phyloP scores from a whole-genome alignment of 2,888 invertebrate genomes.

The Diploptera punctata region DNA sequence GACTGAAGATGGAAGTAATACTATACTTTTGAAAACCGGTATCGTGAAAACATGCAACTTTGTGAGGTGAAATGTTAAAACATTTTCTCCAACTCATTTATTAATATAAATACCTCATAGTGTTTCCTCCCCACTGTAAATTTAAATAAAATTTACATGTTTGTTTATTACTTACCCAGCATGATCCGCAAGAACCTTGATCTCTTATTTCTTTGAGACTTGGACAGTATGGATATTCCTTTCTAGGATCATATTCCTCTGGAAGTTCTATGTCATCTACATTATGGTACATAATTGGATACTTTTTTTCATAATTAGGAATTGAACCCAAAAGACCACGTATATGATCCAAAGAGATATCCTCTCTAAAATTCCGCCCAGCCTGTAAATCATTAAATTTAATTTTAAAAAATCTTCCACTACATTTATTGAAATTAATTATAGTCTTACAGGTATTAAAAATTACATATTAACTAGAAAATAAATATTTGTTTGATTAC shows the following conservation, averaged over 20 bases:
- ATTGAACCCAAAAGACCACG: constrained; percentile 74
- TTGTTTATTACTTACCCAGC: constrained; percentile 68
- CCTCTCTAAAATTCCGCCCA: constrained; percentile 73
- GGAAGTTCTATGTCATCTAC: constrained; percentile 60
- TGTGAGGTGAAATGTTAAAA: too few relatives aligned
- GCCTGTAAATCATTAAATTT: constrained; percentile 59
- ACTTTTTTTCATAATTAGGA: constrained; percentile 61
- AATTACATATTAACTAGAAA: neutral
- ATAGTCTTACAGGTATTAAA: too few relatives aligned
- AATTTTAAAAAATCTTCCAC: constrained; percentile 11
- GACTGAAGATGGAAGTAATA: too few relatives aligned
- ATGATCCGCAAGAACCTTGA: constrained; percentile 91
- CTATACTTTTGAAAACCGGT: too few relatives aligned
- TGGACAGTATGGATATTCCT: constrained; percentile 85
- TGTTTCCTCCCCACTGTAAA: too few relatives aligned
- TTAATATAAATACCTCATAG: too few relatives aligned
- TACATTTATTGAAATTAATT: neutral
- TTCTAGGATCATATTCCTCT: constrained; percentile 79
- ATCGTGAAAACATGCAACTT: too few relatives aligned
- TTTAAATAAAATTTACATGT: too few relatives aligned
- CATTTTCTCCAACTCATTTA: too few relatives aligned
- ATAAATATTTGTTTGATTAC: neutral
- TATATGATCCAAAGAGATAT: constrained; percentile 67
- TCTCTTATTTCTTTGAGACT: constrained; percentile 84
- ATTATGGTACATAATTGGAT: constrained; percentile 52